Base-by-base conservation (phyloP, 2,888 invertebrate species). In the Ophion costatus region DNA sequence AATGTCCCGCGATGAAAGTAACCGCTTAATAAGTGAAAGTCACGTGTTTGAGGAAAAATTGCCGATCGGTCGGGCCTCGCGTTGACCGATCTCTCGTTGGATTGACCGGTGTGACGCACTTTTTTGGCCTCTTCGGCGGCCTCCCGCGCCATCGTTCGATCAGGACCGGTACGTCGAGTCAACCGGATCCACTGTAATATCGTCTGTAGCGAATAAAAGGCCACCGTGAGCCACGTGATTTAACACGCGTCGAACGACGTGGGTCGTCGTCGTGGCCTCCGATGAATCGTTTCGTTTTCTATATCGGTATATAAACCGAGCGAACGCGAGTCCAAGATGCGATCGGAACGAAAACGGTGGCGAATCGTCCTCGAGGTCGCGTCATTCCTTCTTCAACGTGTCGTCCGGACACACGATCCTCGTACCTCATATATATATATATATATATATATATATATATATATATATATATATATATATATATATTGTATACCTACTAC, bases 1-100 rank as follows among this genome's bases (percentile, higher is more conserved):
- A 20, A 17, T 22, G 38, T 77, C 61, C 7, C 66, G 56, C 24
- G 59, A 67, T 67, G 66, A n/a, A 33, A 66, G 77, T 56, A 14
- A 38, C 79, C 78, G 64, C 80, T 38, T 57, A 84, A 59, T 79
- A 86, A 87, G 86, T 86, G 87, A 87, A 87, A 87, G 87, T 86
- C 79, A 76, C 78, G 81, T 78, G 86, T 82, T 73, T 86, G 71
- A 76, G 73, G 82, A 79, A 86, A 86, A 86, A 77, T 77, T 76
- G 75, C 61, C 66, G 75, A 78, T 63, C 45, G 38, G 67, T 71
- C 10, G 42, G 63, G 64, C 51, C 82, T 82, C 64, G 61, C 42
- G 79, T 80, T 29, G 76, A 80, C 42, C 75, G 71, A 83, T 76
- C 71, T 76, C 76, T 51, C 80, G 57, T 20, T 7, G 20, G 22